These are phyloP conservation scores for Numenius phaeopus DNA, from an alignment of 2,797 vertebrate genomes.

Conservation along the genomic window DNA sequence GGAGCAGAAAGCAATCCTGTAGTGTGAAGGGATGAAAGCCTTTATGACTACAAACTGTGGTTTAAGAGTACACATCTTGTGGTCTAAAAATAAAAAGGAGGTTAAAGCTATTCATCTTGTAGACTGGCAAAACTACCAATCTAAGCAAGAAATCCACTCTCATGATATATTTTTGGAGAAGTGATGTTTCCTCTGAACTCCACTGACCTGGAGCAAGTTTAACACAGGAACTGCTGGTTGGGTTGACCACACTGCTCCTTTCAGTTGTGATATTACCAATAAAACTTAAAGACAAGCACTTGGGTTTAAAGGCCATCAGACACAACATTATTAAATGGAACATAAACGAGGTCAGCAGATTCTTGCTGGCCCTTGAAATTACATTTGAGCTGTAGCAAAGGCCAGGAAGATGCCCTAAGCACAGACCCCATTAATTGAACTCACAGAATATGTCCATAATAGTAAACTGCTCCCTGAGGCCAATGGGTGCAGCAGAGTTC, in stretches of 20 bases:
- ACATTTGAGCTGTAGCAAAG: background rate
- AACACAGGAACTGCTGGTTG: background rate
- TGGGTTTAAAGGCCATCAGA: conserved; percentile 50
- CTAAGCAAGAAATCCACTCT: conserved; percentile 30
- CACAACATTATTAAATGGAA: conserved; percentile 54
- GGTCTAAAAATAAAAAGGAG: conserved; percentile 36
- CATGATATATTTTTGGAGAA: conserved; percentile 5
- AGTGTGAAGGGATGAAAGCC: conserved; percentile 14
- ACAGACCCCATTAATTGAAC: background rate
- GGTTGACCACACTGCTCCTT: conserved; percentile 25
- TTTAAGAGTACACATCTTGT: conserved; percentile 6
- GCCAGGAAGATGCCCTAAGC: background rate
- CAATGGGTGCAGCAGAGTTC: background rate
- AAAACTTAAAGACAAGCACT: conserved; percentile 58
- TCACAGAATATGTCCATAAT: background rate
- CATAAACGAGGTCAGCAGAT: conserved; percentile 38
- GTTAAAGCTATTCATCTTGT: conserved; percentile 38
- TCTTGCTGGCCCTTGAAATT: conserved; percentile 43
- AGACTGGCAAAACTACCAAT: background rate
- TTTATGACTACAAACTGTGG: background rate
- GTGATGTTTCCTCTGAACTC: conserved; percentile 44
- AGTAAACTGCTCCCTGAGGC: background rate
- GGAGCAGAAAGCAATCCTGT: background rate
- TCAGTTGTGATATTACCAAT: conserved; percentile 52
- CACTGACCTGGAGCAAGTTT: conserved; percentile 32